Percentiles rank a stretch among this genome's conserved stretches.
Evolutionary conservation across 2,888 invertebrate genomes (phyloP).

Genomic region (Holacanthella duospinosa): DNA sequence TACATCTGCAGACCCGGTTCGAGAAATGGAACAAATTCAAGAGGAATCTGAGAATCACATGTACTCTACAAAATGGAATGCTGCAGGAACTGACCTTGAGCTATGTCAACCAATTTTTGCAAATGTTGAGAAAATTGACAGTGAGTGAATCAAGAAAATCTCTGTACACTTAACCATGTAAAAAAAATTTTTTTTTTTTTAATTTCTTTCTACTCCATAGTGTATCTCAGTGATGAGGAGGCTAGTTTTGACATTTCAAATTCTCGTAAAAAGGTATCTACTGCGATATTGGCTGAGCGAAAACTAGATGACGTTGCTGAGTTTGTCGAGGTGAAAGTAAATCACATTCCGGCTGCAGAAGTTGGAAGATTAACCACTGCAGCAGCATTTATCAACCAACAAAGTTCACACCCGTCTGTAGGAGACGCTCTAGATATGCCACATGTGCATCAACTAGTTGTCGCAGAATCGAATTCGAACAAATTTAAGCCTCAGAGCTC

Average conservation of each 20-base stretch:
- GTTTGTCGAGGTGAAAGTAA: not conserved
- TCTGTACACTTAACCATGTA: not conserved
- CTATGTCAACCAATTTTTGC: not conserved
- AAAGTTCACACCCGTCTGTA: no score
- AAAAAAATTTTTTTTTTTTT: not conserved
- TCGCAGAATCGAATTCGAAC: no score
- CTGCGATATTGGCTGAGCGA: constrained; percentile 9
- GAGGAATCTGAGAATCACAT: constrained; percentile 21
- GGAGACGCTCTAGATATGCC: no score
- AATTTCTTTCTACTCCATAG: not conserved
- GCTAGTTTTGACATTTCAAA: not conserved
- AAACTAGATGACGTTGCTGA: not conserved
- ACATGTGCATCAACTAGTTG: no score
- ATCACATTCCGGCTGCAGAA: not conserved
- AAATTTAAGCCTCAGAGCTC: no score
- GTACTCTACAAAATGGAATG: constrained; percentile 22
- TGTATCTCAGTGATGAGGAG: not conserved
- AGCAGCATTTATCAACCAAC: not conserved
- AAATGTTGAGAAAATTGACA: not conserved
- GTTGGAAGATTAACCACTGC: not conserved
- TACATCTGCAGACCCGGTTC: not conserved
- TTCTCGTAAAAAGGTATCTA: not conserved
- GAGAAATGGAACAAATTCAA: constrained; percentile 7
- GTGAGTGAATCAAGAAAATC: not conserved
- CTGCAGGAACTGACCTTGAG: constrained; percentile 1